Percentiles rank a stretch among this genome's conserved stretches.
These are phyloP conservation scores for Agrochola circellaris DNA, from an alignment of 2,888 invertebrate species.

Conservation along the genomic window DNA sequence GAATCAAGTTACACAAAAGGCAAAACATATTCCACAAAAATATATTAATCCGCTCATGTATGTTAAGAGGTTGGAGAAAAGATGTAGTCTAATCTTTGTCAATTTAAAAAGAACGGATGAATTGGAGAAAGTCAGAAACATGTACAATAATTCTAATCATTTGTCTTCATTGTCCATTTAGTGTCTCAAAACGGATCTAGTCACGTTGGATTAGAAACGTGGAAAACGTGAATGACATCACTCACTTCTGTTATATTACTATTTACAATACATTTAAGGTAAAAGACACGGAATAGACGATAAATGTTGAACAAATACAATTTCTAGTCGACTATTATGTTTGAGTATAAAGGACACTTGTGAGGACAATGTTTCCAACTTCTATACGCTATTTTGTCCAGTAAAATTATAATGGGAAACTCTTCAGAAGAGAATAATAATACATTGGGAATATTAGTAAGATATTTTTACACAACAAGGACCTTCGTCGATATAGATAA, in stretches of 20 bases:
- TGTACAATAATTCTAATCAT: constrained; percentile 21
- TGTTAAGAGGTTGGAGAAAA: background rate
- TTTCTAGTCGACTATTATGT: constrained; percentile 35
- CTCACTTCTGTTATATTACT: constrained; percentile 24
- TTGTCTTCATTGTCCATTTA: constrained; percentile 49
- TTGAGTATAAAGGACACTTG: constrained; percentile 21
- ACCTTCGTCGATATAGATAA: background rate
- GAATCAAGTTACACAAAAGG: background rate
- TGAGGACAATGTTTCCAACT: constrained; percentile 12
- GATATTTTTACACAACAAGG: background rate
- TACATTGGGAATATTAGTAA: background rate
- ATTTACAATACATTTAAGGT: constrained; percentile 47
- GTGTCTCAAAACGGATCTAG: constrained; percentile 42
- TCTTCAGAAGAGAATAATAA: constrained; percentile 4
- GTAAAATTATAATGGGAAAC: background rate
- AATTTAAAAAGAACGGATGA: constrained; percentile 31
- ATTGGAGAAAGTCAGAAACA: constrained; percentile 15
- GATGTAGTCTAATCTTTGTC: background rate
- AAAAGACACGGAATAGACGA: constrained; percentile 33
- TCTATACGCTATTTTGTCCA: constrained; percentile 12
- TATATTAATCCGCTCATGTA: background rate
- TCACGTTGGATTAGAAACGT: constrained; percentile 50
- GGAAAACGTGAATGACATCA: constrained; percentile 39
- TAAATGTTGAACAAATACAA: constrained; percentile 55
- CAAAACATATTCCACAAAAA: background rate